Conservation (phyloP, 2,113 vertebrate genomes). For the Pseudorectes ferrugineus region DNA sequence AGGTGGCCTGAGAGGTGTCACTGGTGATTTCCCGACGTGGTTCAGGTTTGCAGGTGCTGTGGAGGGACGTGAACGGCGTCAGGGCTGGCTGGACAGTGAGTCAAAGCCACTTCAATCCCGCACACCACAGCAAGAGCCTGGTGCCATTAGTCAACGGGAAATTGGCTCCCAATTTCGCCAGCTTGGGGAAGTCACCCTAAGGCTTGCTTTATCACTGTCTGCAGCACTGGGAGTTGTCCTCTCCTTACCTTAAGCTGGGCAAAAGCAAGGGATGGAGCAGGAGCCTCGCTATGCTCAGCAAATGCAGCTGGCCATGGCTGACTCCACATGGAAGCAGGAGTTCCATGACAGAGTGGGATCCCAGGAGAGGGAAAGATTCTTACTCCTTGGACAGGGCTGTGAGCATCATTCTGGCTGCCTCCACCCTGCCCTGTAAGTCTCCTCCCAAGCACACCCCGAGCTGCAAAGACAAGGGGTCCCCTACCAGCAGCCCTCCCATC, state of each 20-base stretch:
- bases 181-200: conserved; percentile 31
- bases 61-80: neutral
- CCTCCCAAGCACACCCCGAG: neutral
- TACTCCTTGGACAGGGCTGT: neutral
- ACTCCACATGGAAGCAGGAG: neutral
- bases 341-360: neutral
- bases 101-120: conserved; percentile 33
- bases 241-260: neutral
- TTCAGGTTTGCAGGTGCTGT: neutral
- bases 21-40: accelerated
- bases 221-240: neutral
- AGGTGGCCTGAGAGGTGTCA: neutral
- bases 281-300: accelerated
- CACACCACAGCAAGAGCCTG: neutral
- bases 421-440: neutral
- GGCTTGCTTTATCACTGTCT: conserved; percentile 33
- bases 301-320: neutral
- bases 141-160: conserved; percentile 52
- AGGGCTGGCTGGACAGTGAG: neutral
- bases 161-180: conserved; percentile 8
- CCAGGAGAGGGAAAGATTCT: neutral
- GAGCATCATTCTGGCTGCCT: neutral
- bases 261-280: neutral
- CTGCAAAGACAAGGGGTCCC: neutral
- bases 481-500: neutral